Conservation (phyloP, 2,797 vertebrate species). For the Phoxinus dragarum region DNA sequence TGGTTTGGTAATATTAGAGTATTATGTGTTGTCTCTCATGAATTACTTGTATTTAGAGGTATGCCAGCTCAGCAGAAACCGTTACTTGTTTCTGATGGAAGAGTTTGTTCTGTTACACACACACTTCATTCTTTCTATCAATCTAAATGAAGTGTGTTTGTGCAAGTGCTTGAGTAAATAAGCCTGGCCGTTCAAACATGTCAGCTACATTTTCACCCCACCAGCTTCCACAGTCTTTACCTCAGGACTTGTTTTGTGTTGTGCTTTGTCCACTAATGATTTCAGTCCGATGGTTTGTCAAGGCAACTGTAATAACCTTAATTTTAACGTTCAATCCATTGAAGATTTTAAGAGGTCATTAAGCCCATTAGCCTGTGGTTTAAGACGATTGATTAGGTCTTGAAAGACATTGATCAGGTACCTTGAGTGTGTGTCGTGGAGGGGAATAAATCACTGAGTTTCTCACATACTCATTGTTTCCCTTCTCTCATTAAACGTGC, state of each 20-base stretch:
- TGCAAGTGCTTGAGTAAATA: background rate
- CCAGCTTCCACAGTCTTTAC: background rate
- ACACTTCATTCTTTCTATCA: background rate
- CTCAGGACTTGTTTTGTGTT: background rate
- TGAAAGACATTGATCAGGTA: constrained; percentile 36
- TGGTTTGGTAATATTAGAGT: background rate
- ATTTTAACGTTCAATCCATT: constrained; percentile 28
- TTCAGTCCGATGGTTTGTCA: background rate
- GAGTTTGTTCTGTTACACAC: background rate
- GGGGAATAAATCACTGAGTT: constrained; percentile 4
- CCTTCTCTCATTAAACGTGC: constrained; percentile 9
- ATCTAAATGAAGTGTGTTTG: constrained; percentile 9
- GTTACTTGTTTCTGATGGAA: background rate
- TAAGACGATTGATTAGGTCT: constrained; percentile 37
- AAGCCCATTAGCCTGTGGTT: constrained; percentile 38
- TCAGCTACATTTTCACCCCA: background rate
- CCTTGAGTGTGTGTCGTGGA: constrained; percentile 20
- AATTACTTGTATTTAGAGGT: background rate
- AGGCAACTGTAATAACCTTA: constrained; percentile 25
- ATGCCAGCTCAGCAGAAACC: background rate
- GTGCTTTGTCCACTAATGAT: constrained; percentile 11
- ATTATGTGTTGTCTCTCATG: background rate
- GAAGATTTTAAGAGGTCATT: constrained; percentile 33
- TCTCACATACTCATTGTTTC: constrained; percentile 32
- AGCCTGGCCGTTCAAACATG: background rate